Evolutionary conservation across 2,113 vertebrate species (phyloP).

Genomic region (Bungarus multicinctus): DNA sequence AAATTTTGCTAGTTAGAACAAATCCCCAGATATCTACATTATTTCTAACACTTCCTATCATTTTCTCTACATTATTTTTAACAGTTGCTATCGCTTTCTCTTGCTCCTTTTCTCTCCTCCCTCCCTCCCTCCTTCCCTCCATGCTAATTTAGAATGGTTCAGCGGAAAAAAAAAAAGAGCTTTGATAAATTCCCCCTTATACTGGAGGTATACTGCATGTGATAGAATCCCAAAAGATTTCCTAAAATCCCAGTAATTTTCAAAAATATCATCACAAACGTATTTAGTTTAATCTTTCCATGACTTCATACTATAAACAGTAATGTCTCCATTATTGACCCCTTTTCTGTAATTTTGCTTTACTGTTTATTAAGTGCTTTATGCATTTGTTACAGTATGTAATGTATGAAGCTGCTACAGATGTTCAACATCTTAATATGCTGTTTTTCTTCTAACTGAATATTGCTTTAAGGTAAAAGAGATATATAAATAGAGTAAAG

Average conservation of each 20-base stretch:
- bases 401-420: background rate
- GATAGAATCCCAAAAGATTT: background rate
- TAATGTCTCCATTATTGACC: background rate
- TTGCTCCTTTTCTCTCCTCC: too few species aligned
- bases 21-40: background rate
- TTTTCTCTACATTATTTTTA: background rate
- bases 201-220: background rate
- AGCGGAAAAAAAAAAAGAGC: background rate
- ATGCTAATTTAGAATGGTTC: background rate
- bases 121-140: too few species aligned
- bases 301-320: background rate
- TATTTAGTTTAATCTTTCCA: background rate
- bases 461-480: background rate
- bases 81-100: too few species aligned
- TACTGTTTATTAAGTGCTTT: background rate
- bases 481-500: background rate
- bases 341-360: background rate
- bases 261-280: background rate
- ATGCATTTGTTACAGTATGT: background rate
- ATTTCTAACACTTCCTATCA: background rate
- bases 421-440: background rate
- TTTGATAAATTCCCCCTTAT: background rate
- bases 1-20: background rate
- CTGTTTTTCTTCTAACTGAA: background rate
- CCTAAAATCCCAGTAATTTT: background rate